Evolutionary conservation across 2,797 vertebrate genomes (phyloP).

Genomic region (Eremophila alpestris): DNA sequence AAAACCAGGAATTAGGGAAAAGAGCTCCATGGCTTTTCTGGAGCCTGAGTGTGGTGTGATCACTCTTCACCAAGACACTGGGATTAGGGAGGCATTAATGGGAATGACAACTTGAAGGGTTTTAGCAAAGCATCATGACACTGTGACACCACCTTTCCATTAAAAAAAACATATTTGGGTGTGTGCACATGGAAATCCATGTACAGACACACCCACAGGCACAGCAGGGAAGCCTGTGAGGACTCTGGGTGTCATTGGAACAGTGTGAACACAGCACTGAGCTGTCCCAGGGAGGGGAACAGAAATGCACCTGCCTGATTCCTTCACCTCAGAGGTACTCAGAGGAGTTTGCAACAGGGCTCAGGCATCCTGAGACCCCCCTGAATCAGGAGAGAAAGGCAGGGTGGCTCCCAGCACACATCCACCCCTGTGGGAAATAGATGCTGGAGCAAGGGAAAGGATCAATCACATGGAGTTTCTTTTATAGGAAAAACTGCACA

Average conservation of each 20-base stretch:
- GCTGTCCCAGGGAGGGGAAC: background rate
- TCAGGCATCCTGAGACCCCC: accelerated
- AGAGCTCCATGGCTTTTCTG: background rate
- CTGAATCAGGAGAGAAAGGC: background rate
- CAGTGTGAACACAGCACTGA: accelerated
- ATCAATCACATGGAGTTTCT: background rate
- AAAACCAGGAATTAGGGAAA: background rate
- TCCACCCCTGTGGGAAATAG: background rate
- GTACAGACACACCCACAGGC: accelerated
- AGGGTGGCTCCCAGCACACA: background rate
- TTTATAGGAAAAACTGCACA: background rate
- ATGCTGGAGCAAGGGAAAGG: background rate
- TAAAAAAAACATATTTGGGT: background rate
- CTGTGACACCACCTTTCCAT: background rate
- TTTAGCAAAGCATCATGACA: background rate
- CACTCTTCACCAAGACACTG: background rate
- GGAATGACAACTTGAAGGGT: background rate
- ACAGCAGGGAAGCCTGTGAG: background rate
- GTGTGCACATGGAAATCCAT: accelerated
- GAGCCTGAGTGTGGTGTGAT: background rate
- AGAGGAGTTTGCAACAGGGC: background rate
- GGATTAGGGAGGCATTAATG: background rate
- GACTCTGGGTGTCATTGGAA: background rate
- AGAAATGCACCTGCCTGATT: background rate
- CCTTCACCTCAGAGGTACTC: accelerated